Evolutionary conservation across 2,797 vertebrate species (phyloP).

Genomic region (Emydoidea blandingii): DNA sequence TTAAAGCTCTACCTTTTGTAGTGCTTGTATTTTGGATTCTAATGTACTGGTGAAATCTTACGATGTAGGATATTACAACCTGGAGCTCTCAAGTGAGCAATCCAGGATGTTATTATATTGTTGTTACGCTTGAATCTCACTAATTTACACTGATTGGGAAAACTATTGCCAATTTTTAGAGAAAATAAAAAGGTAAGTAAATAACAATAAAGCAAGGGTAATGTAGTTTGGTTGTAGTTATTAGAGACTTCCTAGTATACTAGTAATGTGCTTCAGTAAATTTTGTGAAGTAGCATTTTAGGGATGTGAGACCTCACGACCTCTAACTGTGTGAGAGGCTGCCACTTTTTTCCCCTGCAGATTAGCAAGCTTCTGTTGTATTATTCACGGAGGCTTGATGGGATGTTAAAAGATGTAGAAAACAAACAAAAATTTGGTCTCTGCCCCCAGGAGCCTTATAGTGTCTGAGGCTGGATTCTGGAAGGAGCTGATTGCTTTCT

Average conservation of each 20-base stretch:
- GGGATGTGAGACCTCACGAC: neutral
- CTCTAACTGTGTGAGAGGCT: neutral
- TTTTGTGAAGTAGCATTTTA: neutral
- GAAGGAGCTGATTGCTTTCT: neutral
- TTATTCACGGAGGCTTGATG: neutral
- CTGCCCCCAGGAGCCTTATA: neutral
- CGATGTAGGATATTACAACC: neutral
- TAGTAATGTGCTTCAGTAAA: neutral
- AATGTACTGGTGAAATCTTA: neutral
- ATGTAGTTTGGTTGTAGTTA: neutral
- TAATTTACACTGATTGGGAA: neutral
- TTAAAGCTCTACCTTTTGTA: neutral
- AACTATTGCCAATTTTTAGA: neutral
- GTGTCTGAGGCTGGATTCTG: neutral
- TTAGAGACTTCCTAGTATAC: neutral
- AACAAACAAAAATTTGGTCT: neutral
- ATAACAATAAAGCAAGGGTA: neutral
- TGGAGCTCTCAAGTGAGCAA: neutral
- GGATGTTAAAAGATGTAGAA: neutral
- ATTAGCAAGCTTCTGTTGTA: neutral
- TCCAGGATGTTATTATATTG: neutral
- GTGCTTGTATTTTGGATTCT: constrained; percentile 1
- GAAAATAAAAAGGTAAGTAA: neutral
- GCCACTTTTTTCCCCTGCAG: neutral
- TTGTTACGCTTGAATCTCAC: neutral